A percentile compares a stretch with the other conserved stretches of the same genome.
These are phyloP conservation scores for Spatula clypeata DNA, from an alignment of 2,797 vertebrate species.

Conservation along the genomic window DNA sequence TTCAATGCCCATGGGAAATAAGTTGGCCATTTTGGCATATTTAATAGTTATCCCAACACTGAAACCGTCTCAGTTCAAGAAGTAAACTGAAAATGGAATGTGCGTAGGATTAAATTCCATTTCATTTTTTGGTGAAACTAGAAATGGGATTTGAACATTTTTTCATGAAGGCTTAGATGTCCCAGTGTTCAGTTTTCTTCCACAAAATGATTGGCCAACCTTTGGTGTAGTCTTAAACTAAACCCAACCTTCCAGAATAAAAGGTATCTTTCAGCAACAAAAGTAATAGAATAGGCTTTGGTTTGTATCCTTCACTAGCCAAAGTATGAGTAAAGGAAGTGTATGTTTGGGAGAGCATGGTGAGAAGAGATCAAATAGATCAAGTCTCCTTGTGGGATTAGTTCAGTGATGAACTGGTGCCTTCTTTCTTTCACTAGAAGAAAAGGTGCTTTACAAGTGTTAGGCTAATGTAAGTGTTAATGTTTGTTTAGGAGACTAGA, in stretches of 20 bases:
- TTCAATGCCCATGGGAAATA: slow-evolving; percentile 10
- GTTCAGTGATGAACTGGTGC: slow-evolving; percentile 10
- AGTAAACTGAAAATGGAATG: not conserved
- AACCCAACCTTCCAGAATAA: not conserved
- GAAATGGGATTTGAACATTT: not conserved
- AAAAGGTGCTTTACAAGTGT: slow-evolving; percentile 58
- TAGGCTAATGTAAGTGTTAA: slow-evolving; percentile 39
- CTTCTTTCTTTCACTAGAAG: slow-evolving; percentile 41
- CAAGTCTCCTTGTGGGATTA: not conserved
- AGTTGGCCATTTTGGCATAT: not conserved
- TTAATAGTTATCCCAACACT: not conserved
- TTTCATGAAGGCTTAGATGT: not conserved
- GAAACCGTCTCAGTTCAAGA: not conserved
- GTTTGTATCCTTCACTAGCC: not conserved
- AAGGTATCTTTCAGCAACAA: not conserved
- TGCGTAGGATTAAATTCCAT: not conserved
- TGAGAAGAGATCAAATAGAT: not conserved
- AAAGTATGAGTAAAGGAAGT: not conserved
- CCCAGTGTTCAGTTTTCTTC: not conserved
- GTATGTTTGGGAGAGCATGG: not conserved
- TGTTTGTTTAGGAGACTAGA: slow-evolving; percentile 42
- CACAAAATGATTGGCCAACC: not conserved
- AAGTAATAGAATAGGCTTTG: not conserved
- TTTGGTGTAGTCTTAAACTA: not conserved
- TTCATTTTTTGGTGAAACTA: not conserved